Evolutionary conservation across 2,888 invertebrate species (phyloP).

Genomic region (Amblyjoppa fuscipennis): DNA sequence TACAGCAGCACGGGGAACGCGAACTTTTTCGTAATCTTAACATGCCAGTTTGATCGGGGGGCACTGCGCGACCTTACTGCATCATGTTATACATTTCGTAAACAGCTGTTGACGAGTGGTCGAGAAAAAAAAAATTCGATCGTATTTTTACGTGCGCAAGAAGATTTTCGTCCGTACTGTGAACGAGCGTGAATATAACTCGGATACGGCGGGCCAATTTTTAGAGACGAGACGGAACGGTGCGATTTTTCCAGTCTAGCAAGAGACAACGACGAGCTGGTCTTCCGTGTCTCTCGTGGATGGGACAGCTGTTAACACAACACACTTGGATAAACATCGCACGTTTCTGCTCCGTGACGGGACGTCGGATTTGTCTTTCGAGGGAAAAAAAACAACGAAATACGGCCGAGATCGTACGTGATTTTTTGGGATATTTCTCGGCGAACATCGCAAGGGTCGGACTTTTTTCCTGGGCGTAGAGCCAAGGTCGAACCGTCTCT

Average conservation of each 20-base stretch:
- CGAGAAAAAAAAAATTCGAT: too few species aligned
- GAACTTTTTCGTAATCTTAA: conserved; percentile 18
- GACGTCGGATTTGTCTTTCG: background rate
- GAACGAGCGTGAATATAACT: too few species aligned
- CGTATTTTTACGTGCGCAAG: too few species aligned
- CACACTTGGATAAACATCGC: background rate
- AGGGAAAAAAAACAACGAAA: background rate
- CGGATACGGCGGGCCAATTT: background rate
- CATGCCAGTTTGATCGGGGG: conserved; percentile 13
- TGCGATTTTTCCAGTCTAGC: conserved; percentile 4
- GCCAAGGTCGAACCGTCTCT: background rate
- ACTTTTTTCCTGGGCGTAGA: background rate
- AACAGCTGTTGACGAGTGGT: background rate
- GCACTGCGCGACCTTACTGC: conserved; percentile 5
- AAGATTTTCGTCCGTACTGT: too few species aligned
- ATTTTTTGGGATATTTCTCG: background rate
- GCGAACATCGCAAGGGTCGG: background rate
- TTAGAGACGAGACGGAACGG: background rate
- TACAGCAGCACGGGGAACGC: background rate
- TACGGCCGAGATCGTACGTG: background rate
- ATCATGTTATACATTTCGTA: background rate
- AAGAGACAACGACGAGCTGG: conserved; percentile 10
- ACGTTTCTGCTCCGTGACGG: background rate
- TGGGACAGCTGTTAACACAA: conserved; percentile 8
- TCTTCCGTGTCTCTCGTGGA: conserved; percentile 13